Evolutionary conservation across 2,888 invertebrate species (phyloP).

Genomic region (Pomacea canaliculata): DNA sequence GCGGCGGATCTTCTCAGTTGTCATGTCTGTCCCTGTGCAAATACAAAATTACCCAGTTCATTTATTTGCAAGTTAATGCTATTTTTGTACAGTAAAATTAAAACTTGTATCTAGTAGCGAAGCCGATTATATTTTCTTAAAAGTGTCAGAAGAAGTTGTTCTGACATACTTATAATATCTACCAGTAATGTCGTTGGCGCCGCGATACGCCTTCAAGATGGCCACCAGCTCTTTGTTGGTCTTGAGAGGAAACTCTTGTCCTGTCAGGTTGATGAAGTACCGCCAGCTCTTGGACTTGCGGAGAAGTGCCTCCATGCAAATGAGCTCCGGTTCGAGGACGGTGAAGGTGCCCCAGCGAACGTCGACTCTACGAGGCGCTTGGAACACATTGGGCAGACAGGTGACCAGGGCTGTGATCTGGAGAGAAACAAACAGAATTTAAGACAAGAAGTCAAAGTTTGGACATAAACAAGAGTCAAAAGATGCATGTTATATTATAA

Average conservation of each 20-base stretch:
- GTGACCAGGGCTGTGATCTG: neutral
- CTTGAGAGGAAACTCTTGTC: conserved; percentile 56
- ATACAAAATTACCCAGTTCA: too few relatives aligned
- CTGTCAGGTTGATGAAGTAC: conserved; percentile 20
- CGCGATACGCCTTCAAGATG: conserved; percentile 54
- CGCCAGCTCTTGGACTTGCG: conserved; percentile 31
- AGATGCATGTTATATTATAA: too few relatives aligned
- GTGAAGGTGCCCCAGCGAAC: conserved; percentile 7
- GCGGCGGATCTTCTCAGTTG: too few relatives aligned
- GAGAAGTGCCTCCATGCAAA: conserved; percentile 15
- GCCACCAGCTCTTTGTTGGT: conserved; percentile 58
- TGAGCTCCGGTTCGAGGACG: conserved; percentile 13
- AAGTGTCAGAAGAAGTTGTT: too few relatives aligned
- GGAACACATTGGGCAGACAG: conserved; percentile 66
- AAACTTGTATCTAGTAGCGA: too few relatives aligned
- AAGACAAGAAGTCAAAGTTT: neutral
- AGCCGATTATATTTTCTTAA: too few relatives aligned
- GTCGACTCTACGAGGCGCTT: conserved; percentile 43
- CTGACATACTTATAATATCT: conserved; percentile 27
- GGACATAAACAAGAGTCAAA: too few relatives aligned
- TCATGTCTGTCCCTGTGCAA: too few relatives aligned
- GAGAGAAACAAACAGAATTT: neutral
- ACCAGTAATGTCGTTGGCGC: conserved; percentile 54
- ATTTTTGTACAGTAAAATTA: too few relatives aligned
- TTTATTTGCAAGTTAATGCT: too few relatives aligned